Base-by-base conservation (phyloP, 2,888 invertebrate species). In the Nomada fucata region DNA sequence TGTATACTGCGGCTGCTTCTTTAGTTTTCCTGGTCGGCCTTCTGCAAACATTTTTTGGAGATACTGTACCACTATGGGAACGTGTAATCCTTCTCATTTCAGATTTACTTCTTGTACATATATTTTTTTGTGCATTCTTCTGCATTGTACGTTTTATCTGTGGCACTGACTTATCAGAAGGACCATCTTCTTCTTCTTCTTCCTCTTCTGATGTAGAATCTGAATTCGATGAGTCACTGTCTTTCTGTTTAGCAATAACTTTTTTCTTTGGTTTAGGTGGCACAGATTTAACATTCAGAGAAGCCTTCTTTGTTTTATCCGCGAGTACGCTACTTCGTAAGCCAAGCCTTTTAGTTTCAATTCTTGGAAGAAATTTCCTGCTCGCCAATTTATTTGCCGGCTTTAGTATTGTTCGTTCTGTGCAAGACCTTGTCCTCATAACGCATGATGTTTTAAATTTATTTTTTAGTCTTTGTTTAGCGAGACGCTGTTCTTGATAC, bases 1-100 rank as follows among this genome's bases (percentile, higher is more conserved):
- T 96, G 86, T 96, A 96, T 73, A 96, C 95, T 10, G 96, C 95
- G 1, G 97, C 97, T 36, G 96, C 96, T 93, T 96, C 96, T 92
- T 97, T 97, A 0, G 96, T 96, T 92, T 96, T 97, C 52, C 97
- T 94, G 13, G 95, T 95, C 0, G 96, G 96, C 57, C 96, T 92
- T 79, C 92, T 91, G 7, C 91, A 84, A n/a, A 91, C 68, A 76
- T 77, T 85, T 29, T 80, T 82, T 5, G 85, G 65, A 23, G 87
- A 63, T 55, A 85, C 55, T 11, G 87, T 89, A 61, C 91, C 91
- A 3, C 87, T 87, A 44, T 86, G 90, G 2, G 93, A 93, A 36
- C 93, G 88, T n/a, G 93, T 93, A 29, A 93, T 89, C 88, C 94
- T 90, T 79, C 91, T 91, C 86, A 88, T 85, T 82, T 94, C 93